Conservation (phyloP, 2,888 invertebrate genomes). For the Agonopterix alstromeriana region DNA sequence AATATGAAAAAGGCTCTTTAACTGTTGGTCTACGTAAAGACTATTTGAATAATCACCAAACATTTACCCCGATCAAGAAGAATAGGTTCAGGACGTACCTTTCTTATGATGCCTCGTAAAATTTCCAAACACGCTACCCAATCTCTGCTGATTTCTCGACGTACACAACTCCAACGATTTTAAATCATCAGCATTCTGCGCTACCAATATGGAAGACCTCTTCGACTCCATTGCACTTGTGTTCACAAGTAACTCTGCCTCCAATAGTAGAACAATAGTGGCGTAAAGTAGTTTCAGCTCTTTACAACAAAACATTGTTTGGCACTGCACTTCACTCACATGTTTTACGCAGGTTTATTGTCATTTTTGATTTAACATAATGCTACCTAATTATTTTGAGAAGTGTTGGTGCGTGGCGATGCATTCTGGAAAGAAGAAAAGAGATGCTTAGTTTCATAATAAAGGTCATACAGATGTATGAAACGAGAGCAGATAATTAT, state of each 20-base stretch:
- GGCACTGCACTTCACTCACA: slow-evolving; percentile 48
- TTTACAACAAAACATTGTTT: slow-evolving; percentile 73
- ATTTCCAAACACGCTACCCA: slow-evolving; percentile 68
- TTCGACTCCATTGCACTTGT: slow-evolving; percentile 66
- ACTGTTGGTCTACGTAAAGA: too few relatives aligned
- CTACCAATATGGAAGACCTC: slow-evolving; percentile 57
- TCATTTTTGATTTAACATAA: slow-evolving; percentile 47
- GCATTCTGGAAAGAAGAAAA: slow-evolving; percentile 52
- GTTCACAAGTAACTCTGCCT: slow-evolving; percentile 61
- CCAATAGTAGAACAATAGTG: slow-evolving; percentile 59
- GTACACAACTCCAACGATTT: slow-evolving; percentile 63
- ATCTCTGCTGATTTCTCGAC: slow-evolving; percentile 58
- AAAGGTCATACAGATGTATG: background rate
- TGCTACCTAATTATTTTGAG: slow-evolving; percentile 37
- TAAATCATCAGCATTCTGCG: slow-evolving; percentile 60
- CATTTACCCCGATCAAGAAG: too few relatives aligned
- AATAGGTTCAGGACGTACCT: slow-evolving; percentile 29
- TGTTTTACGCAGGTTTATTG: slow-evolving; percentile 64
- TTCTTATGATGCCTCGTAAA: slow-evolving; percentile 70
- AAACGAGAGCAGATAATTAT: too few relatives aligned
- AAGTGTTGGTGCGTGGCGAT: slow-evolving; percentile 8
- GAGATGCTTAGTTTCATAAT: slow-evolving; percentile 4
- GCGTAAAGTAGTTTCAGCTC: slow-evolving; percentile 68
- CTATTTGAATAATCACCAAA: too few relatives aligned
- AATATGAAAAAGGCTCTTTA: too few relatives aligned